These are phyloP conservation scores for Rutilus rutilus DNA, from an alignment of 2,113 vertebrate species.

Conservation along the genomic window DNA sequence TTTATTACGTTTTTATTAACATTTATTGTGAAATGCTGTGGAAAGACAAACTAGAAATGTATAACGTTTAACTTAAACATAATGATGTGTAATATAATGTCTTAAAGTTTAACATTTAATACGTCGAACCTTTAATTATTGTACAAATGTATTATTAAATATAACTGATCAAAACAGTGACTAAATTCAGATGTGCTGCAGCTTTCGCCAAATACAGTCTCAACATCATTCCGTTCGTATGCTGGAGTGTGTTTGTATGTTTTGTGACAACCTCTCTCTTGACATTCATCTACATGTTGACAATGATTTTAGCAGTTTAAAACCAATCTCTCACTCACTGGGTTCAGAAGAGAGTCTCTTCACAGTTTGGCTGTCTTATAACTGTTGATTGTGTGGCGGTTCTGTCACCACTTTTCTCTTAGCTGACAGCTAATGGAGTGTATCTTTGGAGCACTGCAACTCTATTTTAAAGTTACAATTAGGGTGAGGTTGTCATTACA, in stretches of 20 bases:
- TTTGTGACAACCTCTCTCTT: neutral
- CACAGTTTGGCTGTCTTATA: constrained; percentile 30
- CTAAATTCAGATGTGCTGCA: neutral
- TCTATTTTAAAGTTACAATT: constrained; percentile 37
- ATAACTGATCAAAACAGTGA: neutral
- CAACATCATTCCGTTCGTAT: neutral
- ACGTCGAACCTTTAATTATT: neutral
- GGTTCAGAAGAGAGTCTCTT: constrained; percentile 18
- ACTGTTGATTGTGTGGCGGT: constrained; percentile 27
- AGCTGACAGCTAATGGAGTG: constrained; percentile 28
- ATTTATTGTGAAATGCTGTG: neutral
- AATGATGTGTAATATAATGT: neutral
- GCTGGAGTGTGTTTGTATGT: neutral
- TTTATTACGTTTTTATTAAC: neutral
- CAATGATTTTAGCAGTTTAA: constrained; percentile 21
- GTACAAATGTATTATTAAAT: neutral
- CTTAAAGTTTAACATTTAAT: neutral
- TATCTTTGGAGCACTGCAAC: constrained; percentile 27
- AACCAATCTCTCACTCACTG: constrained; percentile 1
- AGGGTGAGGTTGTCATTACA: constrained; percentile 34
- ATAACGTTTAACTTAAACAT: neutral
- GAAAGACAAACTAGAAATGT: neutral
- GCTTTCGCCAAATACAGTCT: neutral
- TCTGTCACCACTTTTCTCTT: constrained; percentile 32
- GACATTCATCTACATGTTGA: constrained; percentile 5